Percentiles rank a stretch among this genome's conserved stretches.
These are phyloP conservation scores for Aeoliscus strigatus DNA, from an alignment of 2,797 vertebrate genomes.

Conservation along the genomic window DNA sequence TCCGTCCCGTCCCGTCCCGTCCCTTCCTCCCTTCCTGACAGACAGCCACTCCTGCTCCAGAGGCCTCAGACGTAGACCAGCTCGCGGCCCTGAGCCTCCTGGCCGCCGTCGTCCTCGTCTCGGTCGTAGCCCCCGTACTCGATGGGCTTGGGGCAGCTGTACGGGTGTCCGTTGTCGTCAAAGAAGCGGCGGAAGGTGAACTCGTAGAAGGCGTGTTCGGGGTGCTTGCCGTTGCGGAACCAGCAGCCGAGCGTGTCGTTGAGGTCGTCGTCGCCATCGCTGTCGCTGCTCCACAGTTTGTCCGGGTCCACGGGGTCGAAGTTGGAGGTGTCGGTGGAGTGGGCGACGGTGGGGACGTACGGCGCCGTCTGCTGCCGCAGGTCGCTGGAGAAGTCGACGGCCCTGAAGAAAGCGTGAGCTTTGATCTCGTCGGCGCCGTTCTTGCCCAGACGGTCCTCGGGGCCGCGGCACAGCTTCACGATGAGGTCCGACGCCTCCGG, in stretches of 20 bases:
- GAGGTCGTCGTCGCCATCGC: slow-evolving; percentile 81
- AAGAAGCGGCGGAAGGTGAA: slow-evolving; percentile 99
- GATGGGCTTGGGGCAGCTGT: slow-evolving; percentile 96
- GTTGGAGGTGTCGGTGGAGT: slow-evolving; percentile 95
- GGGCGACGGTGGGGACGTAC: slow-evolving; percentile 92
- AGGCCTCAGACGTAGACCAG: slow-evolving; percentile 95
- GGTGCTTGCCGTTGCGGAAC: slow-evolving; percentile 96
- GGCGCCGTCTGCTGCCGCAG: slow-evolving; percentile 86
- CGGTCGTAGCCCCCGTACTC: slow-evolving; percentile 81
- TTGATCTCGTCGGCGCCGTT: slow-evolving; percentile 95
- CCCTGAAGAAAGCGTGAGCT: slow-evolving; percentile 89
- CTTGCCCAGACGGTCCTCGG: slow-evolving; percentile 91
- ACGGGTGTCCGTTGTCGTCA: slow-evolving; percentile 95
- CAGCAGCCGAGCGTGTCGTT: slow-evolving; percentile 91
- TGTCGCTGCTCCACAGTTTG: slow-evolving; percentile 89
- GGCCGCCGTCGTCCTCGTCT: slow-evolving; percentile 68
- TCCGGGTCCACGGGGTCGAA: slow-evolving; percentile 97
- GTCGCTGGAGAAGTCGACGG: slow-evolving; percentile 91
- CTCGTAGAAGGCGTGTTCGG: slow-evolving; percentile 97
- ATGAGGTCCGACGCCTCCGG: slow-evolving; percentile 93
- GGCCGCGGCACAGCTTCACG: slow-evolving; percentile 89
- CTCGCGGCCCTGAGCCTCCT: slow-evolving; percentile 72
- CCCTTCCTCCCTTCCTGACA: no score
- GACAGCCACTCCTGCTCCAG: slow-evolving; percentile 55
- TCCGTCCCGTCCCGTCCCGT: no score